Evolutionary conservation across 2,888 invertebrate genomes (phyloP).

Genomic region (Cheilosia urbana): DNA sequence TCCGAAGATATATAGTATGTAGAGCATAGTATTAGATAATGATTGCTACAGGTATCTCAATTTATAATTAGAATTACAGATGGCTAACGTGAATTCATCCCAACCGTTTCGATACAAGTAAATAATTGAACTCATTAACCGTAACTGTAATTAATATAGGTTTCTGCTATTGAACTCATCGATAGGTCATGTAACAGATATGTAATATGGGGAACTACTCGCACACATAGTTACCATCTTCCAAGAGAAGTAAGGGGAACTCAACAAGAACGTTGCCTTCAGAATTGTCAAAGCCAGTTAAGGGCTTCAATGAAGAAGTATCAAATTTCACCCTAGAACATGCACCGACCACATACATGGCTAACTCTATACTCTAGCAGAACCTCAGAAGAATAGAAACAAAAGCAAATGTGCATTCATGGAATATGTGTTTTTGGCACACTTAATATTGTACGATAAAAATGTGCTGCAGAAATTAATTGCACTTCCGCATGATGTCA

Average conservation of each 20-base stretch:
- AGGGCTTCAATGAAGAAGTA: conserved; percentile 61
- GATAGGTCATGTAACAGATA: conserved; percentile 61
- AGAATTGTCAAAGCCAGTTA: conserved; percentile 51
- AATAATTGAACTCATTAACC: not conserved
- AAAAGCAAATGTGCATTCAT: not conserved
- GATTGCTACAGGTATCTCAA: no score
- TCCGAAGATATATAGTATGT: no score
- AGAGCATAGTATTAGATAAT: no score
- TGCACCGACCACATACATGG: conserved; percentile 19
- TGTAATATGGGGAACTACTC: not conserved
- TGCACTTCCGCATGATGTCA: not conserved
- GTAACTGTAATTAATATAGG: conserved; percentile 52
- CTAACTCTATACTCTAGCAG: conserved; percentile 13
- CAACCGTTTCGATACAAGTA: not conserved
- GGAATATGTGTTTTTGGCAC: conserved; percentile 11
- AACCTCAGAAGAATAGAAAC: conserved; percentile 2
- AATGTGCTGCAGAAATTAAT: conserved; percentile 19
- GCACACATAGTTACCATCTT: not conserved
- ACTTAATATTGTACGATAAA: conserved; percentile 4
- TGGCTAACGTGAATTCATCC: no score
- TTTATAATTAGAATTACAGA: no score
- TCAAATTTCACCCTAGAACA: conserved; percentile 55
- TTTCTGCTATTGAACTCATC: conserved; percentile 64
- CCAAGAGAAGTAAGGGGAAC: conserved; percentile 45
- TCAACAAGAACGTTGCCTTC: conserved; percentile 58